A percentile compares a stretch with the other conserved stretches of the same genome.
Conservation (phyloP, 2,113 vertebrate genomes). For the Balaeniceps rex region DNA sequence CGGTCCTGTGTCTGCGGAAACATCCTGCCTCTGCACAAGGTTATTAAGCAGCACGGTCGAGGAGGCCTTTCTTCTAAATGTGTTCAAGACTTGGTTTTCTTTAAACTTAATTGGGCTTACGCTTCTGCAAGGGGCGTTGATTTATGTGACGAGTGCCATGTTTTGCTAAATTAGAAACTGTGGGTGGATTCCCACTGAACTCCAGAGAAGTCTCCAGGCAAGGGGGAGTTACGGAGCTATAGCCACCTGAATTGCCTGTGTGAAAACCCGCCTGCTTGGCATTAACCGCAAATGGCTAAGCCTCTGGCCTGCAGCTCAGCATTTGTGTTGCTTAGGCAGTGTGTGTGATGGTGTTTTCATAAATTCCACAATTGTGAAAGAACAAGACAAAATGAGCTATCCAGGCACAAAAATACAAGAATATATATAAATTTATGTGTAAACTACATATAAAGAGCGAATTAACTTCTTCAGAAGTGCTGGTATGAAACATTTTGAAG, state of each 20-base stretch:
- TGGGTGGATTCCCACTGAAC: neutral
- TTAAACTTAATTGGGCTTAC: neutral
- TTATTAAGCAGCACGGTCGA: too few relatives aligned
- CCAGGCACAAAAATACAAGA: neutral
- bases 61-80: neutral
- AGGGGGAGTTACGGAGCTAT: fast-evolving
- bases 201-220: neutral
- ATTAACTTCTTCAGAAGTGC: neutral
- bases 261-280: neutral
- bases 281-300: fast-evolving
- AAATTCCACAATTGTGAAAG: neutral
- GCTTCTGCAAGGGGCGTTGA: neutral
- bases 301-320: neutral
- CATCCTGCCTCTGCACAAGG: too few relatives aligned
- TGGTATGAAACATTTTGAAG: neutral
- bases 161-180: neutral
- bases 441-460: neutral
- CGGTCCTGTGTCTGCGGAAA: too few relatives aligned
- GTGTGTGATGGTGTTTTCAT: neutral
- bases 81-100: neutral
- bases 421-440: neutral
- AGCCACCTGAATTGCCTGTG: neutral
- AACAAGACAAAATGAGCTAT: neutral
- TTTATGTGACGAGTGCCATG: neutral
- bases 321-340: fast-evolving